Evolutionary conservation across 2,888 invertebrate species (phyloP).

Genomic region (Parnassius orleans): DNA sequence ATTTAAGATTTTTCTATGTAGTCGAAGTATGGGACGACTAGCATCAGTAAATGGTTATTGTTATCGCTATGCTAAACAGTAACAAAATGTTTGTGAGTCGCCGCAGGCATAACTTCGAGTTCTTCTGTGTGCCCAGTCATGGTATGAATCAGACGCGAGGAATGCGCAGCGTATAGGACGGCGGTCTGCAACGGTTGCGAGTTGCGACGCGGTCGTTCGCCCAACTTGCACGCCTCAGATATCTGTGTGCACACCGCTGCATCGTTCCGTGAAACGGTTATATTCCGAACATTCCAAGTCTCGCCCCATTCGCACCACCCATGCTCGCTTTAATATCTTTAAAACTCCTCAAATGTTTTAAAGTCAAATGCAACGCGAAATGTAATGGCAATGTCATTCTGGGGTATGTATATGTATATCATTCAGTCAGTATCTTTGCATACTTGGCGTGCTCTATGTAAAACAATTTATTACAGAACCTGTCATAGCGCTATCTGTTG

Average conservation of each 20-base stretch:
- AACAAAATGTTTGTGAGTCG: too few species aligned
- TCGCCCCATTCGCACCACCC: slow-evolving; percentile 36
- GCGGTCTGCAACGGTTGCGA: slow-evolving; percentile 32
- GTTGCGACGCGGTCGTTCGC: slow-evolving; percentile 52
- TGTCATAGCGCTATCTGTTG: too few species aligned
- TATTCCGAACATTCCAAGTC: slow-evolving; percentile 62
- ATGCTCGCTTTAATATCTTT: slow-evolving; percentile 22
- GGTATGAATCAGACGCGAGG: slow-evolving; percentile 46
- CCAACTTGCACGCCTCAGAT: slow-evolving; percentile 39
- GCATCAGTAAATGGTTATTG: too few species aligned
- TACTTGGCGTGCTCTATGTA: not conserved
- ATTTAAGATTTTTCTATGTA: too few species aligned
- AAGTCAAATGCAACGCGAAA: slow-evolving; percentile 10
- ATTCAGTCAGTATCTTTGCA: not conserved
- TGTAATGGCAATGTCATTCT: slow-evolving; percentile 8
- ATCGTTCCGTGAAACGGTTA: slow-evolving; percentile 50
- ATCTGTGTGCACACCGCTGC: slow-evolving; percentile 32
- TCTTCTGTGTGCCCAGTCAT: not conserved
- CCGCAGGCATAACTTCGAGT: too few species aligned
- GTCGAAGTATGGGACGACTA: too few species aligned
- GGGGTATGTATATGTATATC: not conserved
- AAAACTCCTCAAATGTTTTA: slow-evolving; percentile 16
- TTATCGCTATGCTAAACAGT: too few species aligned
- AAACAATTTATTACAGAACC: too few species aligned
- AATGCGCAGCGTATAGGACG: slow-evolving; percentile 38